Conservation (phyloP, 2,113 vertebrate species). For the Vulpes ferrilata region DNA sequence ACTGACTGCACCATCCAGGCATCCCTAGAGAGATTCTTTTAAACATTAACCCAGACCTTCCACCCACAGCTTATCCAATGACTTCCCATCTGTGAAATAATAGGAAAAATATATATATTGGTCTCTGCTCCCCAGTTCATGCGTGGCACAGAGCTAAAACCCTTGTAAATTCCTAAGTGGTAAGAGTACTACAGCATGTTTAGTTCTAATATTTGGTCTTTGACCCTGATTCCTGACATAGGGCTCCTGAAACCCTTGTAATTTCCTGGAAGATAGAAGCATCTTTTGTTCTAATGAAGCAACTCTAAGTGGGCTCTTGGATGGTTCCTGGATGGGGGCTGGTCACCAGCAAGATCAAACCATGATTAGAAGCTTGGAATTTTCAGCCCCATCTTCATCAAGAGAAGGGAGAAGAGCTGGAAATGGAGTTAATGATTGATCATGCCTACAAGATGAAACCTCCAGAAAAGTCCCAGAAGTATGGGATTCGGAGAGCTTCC, state of each 20-base stretch:
- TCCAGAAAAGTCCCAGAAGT: not conserved
- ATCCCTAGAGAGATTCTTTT: slow-evolving; percentile 20
- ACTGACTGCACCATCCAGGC: not conserved
- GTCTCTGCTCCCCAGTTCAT: not conserved
- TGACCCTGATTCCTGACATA: not conserved
- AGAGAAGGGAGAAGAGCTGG: not conserved
- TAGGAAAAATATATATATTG: not conserved
- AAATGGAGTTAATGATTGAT: slow-evolving; percentile 3
- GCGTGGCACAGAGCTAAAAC: not conserved
- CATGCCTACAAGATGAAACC: not conserved
- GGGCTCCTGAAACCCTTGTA: not conserved
- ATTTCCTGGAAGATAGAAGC: not conserved
- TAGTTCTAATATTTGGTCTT: not conserved
- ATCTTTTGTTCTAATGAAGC: not conserved
- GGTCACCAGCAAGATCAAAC: not conserved
- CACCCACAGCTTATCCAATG: not conserved
- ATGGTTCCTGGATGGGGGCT: not conserved
- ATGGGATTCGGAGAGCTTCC: not conserved
- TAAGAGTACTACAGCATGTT: not conserved
- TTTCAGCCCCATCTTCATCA: not conserved
- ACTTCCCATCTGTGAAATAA: slow-evolving; percentile 24
- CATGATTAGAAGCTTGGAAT: not conserved
- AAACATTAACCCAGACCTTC: slow-evolving; percentile 37
- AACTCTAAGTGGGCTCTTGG: not conserved
- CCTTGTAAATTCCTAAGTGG: not conserved